phyloP scores from a whole-genome alignment of 2,113 vertebrate species.

The Origma solitaria region DNA sequence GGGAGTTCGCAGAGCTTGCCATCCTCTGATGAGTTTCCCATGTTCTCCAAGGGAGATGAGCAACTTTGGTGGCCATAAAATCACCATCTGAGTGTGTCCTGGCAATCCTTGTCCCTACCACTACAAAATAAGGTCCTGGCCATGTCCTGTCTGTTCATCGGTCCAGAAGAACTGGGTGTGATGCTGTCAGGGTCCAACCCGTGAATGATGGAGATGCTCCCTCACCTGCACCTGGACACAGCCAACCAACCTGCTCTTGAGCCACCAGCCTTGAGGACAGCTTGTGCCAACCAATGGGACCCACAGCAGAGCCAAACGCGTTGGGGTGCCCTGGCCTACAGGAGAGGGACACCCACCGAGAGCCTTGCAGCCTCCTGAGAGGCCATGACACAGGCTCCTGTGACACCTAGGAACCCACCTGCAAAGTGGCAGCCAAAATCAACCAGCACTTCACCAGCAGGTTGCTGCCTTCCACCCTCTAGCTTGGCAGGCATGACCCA shows the following conservation, averaged over 20 bases:
- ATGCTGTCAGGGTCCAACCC: not conserved
- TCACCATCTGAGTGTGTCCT: not conserved
- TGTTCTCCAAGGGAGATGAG: not conserved
- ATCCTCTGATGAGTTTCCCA: not conserved
- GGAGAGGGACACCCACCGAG: not conserved
- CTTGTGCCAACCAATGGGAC: not conserved
- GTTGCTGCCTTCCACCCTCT: not conserved
- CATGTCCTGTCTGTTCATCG: not conserved
- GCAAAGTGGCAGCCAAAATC: not conserved
- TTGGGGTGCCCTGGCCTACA: not conserved
- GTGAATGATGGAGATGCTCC: not conserved
- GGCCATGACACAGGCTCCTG: not conserved
- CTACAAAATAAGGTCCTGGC: not conserved
- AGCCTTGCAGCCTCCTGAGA: not conserved
- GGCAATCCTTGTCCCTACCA: not conserved
- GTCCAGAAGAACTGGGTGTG: not conserved
- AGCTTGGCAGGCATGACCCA: not conserved
- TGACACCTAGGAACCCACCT: not conserved
- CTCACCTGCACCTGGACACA: not conserved
- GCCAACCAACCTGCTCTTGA: not conserved
- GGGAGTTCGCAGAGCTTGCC: rapidly evolving
- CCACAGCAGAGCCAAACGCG: not conserved
- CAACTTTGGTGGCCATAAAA: not conserved
- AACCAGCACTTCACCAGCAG: not conserved
- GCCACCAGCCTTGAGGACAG: not conserved